Evolutionary conservation across 2,888 invertebrate species (phyloP), one percentile per base, ranked within the genome.

Genomic region (Papilio gigon): DNA sequence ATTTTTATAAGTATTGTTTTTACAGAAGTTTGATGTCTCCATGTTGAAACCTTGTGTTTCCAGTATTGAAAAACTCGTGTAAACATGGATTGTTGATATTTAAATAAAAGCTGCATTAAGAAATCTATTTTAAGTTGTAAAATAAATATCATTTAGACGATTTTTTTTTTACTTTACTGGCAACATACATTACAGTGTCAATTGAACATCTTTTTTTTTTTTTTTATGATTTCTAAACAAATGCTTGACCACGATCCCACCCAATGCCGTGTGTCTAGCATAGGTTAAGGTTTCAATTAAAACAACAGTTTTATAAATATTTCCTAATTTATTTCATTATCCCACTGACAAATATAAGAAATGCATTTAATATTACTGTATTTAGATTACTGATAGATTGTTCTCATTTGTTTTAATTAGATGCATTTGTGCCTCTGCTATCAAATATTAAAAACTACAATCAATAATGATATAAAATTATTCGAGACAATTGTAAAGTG

Each of bases 281-380:
- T 1, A 25, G 17, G 53, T 6, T 11, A 1, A 56, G 53, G 53
- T 8, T 30, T n/a, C 42, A 74, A 77, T 79, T 79, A 80, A 81
- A 83, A 82, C 77, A 74, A 77, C 74, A 74, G 70, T 72, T 72
- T 78, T 89, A 90, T 87, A 90, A 90, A 91, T 91, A 90, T 86
- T 88, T 85, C 88, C 87, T 90, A 88, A 74, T 87, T 89, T 89
- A 89, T 73, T 86, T 88, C 79, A 80, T 80, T 81, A 84, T 80
- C 83, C 82, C 87, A 88, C 84, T 78, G 81, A 87, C 81, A 87
- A 78, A 84, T 82, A 81, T 77, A 77, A 87, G 86, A 90, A 90
- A 90, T 89, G 90, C 89, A 86, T 85, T 87, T 79, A 83, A 87
- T 83, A 87, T 91, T 91, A 92, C 90, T 90, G 91, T 92, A 92